Evolutionary conservation across 2,888 invertebrate species (phyloP), one percentile per base, ranked within the genome.

Genomic region (Lithosia quadra): DNA sequence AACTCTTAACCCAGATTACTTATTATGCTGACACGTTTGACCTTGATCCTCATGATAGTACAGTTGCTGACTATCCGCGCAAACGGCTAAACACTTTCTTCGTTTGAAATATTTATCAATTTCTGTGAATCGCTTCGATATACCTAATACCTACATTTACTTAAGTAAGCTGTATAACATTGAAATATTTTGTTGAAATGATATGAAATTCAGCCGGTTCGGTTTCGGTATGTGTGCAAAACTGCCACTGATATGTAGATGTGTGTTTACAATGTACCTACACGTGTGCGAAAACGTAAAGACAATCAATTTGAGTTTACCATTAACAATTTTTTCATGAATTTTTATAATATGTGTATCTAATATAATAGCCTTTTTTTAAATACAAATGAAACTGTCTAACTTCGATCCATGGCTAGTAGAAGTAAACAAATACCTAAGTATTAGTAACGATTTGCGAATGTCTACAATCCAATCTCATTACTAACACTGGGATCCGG

Each of bases 1-100:
- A 13, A 63, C 15, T 53, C 63, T 53, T 63, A 72, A 76, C 74
- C 76, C 71, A 71, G 75, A 64, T 77, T 68, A 58, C 61, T 61
- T 66, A 56, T 49, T 49, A 68, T 64, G 60, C 56, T 53, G 62
- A 66, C 66, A 49, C 69, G 68, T 71, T 49, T 61, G 69, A 56
- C 61, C 62, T 70, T 58, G 66, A 67, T 67, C 67, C 21, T 58
- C n/a, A 62, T 61, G 28, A 69, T 69, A 69, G 58, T 56, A 43
- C 55, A 13, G 34, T 36, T 65, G 58, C 57, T 43, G 43, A 11
- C 33, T 13, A 63, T 24, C 58, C 57, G 62, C 68, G 57, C 28
- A 53, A 22, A 13, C 61, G 22, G 28, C 65, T 59, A 34, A 60
- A 64, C 18, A 56, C 55, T 56, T 64, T 64, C 28, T 2, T 1